A percentile compares a stretch with the other conserved stretches of the same genome.
These are phyloP conservation scores for Dromas ardeola DNA, from an alignment of 2,113 vertebrate genomes.

Conservation along the genomic window DNA sequence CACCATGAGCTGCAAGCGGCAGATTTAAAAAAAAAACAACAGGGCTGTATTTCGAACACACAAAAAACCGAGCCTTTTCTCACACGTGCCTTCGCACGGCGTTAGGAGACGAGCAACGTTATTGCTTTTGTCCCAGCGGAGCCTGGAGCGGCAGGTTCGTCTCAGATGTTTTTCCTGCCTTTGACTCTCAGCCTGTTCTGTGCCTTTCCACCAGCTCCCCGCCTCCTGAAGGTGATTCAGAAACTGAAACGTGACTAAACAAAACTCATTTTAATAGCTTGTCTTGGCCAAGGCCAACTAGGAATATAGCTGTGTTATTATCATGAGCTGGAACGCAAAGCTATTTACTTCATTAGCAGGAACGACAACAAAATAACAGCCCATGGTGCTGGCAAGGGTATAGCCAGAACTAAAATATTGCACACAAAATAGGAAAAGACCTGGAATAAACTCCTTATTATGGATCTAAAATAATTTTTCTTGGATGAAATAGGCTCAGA, in stretches of 20 bases:
- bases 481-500: background rate
- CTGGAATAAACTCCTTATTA: background rate
- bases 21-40: background rate
- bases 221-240: conserved; percentile 25
- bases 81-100: background rate
- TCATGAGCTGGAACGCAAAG: background rate
- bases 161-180: background rate
- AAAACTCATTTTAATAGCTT: conserved; percentile 37
- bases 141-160: background rate
- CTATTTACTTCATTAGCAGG: conserved; percentile 32
- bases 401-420: background rate
- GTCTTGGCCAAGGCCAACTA: background rate
- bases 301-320: conserved; percentile 23
- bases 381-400: background rate
- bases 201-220: background rate
- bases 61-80: background rate
- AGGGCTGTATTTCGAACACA: background rate
- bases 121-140: background rate
- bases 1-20: background rate
- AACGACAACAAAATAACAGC: conserved; percentile 23
- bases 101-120: background rate
- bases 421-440: background rate
- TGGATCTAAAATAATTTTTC: background rate
- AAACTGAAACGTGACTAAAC: conserved; percentile 30
- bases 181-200: background rate